Conservation (phyloP, 2,888 invertebrate species). For the Saturnia pavonia region DNA sequence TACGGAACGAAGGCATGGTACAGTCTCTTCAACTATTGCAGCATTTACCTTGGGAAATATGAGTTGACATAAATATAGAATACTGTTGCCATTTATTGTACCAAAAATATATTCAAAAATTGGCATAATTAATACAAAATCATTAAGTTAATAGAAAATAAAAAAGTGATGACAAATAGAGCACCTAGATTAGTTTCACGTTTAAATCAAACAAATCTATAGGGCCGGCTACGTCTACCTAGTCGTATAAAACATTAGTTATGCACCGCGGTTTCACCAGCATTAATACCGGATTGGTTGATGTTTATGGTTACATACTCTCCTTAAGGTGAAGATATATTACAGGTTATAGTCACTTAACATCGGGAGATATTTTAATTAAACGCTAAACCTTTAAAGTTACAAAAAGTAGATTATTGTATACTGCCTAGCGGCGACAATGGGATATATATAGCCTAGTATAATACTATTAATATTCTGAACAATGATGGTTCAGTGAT, state of each 20-base stretch:
- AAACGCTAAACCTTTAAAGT: too few relatives aligned
- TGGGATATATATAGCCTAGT: too few relatives aligned
- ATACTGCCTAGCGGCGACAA: too few relatives aligned
- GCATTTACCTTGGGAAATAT: constrained; percentile 56
- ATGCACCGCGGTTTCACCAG: background rate
- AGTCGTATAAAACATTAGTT: background rate
- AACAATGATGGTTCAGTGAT: too few relatives aligned
- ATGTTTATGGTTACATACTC: background rate
- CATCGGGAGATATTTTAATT: too few relatives aligned
- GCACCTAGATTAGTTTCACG: constrained; percentile 56
- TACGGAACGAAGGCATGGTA: constrained; percentile 57
- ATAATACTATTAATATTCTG: too few relatives aligned
- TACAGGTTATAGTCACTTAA: too few relatives aligned
- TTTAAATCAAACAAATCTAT: constrained; percentile 49
- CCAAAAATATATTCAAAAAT: constrained; percentile 63
- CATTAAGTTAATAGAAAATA: constrained; percentile 49
- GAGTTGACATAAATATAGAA: constrained; percentile 35
- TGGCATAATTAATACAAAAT: constrained; percentile 68
- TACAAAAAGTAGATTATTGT: too few relatives aligned
- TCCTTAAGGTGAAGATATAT: too few relatives aligned
- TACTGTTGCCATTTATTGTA: constrained; percentile 37
- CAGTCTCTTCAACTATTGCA: constrained; percentile 50
- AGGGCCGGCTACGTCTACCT: constrained; percentile 36
- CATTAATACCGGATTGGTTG: background rate
- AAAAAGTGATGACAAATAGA: constrained; percentile 47